Evolutionary conservation across 2,113 vertebrate genomes (phyloP), one percentile per base, ranked within the genome.

Genomic region (Piprites chloris): DNA sequence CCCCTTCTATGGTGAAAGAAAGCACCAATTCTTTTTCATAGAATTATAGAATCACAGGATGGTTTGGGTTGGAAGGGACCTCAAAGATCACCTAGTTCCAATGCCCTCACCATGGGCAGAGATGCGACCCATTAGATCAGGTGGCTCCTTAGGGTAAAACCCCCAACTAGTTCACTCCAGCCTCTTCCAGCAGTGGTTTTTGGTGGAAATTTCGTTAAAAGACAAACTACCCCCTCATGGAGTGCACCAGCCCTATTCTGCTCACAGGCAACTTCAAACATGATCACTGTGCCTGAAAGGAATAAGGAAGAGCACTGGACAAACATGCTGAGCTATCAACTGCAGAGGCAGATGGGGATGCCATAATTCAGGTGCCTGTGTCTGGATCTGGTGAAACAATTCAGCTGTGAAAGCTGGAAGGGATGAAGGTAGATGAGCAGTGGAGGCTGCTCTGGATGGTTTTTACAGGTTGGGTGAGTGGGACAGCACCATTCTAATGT

Each of bases 1-100:
- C 7, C 3, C 4, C 74, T 74, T 59, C 28, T 55, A 5, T 67
- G 42, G 8, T 42, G n/a, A 35, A 84, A 84, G 32, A 77, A 80
- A 73, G 11, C 6, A n/a, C 5, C 0, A 0, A 35, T 11, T 10
- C 9, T 35, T 89, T 85, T 35, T 9, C 11, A 42, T 5, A 27
- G 37, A 78, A 65, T 32, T 35, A 26, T 1, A 22, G 20, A 55
- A 39, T 14, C 49, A 56, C 16, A 28, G 16, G 5, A 28, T 49
- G 32, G 12, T 55, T 76, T 84, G 63, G 2, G 22, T 56, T 56
- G 32, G 42, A 71, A 63, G 21, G 26, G 8, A 22, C 14, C 6
- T 55, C 35, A 69, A 55, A 47, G 26, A 16, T 23, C 30, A 62
- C 22, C 26, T 49, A 6, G 3, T 14, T 90, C 35, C 42, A 33